Percentiles rank a stretch among this genome's conserved stretches.
Conservation (phyloP, 2,888 invertebrate species). For the Sphinx pinastri region DNA sequence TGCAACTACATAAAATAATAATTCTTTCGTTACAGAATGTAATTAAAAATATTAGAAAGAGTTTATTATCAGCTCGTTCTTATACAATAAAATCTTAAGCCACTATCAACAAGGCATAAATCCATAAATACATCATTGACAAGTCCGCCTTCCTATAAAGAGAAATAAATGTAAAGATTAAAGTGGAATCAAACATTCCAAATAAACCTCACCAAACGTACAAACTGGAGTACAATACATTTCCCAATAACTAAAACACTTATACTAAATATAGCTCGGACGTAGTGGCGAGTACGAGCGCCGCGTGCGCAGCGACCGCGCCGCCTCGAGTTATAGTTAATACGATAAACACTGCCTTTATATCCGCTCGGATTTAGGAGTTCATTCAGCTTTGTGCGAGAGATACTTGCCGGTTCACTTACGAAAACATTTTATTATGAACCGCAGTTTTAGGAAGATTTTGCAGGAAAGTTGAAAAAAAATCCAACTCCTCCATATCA, state of each 20-base stretch:
- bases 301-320: not conserved
- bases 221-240: conserved; percentile 4
- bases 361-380: conserved; percentile 18
- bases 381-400: conserved; percentile 15
- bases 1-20: no score
- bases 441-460: no score
- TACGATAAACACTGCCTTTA: conserved; percentile 12
- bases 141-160: no score
- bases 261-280: conserved; percentile 13
- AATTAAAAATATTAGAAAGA: no score
- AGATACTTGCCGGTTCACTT: not conserved
- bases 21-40: no score
- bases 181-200: not conserved
- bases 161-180: not conserved
- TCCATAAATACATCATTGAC: no score
- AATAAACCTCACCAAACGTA: not conserved
- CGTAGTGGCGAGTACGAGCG: no score
- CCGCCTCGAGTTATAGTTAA: not conserved
- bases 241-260: conserved; percentile 8
- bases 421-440: not conserved
- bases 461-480: no score
- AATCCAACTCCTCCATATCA: no score
- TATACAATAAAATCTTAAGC: no score
- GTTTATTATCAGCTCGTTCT: no score
- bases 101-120: no score